A percentile compares a stretch with the other conserved stretches of the same genome.
These are phyloP conservation scores for Hydrozoanthus gracilis DNA, from an alignment of 92 coral and sea anemone species.

Conservation along the genomic window DNA sequence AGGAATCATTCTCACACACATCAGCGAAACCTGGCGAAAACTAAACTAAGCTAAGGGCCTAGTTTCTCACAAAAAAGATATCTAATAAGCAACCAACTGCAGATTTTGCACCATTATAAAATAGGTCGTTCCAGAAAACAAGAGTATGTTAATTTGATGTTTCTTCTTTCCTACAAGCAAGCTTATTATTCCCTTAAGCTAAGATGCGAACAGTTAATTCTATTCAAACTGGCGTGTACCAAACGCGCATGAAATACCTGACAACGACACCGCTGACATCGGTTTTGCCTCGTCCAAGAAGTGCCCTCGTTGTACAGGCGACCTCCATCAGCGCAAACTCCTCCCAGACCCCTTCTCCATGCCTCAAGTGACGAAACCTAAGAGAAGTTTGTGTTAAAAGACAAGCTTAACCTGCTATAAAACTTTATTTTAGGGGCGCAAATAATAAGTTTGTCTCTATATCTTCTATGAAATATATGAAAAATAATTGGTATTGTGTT, in stretches of 20 bases:
- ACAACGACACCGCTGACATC: slow-evolving; percentile 22
- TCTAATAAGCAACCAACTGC: too few species aligned
- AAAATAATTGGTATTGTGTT: too few species aligned
- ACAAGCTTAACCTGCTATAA: too few species aligned
- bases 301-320: slow-evolving; percentile 37
- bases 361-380: slow-evolving; percentile 47
- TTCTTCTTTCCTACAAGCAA: not conserved
- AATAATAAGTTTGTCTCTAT: too few species aligned
- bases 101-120: not conserved
- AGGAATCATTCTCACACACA: too few species aligned
- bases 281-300: slow-evolving; percentile 25
- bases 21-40: too few species aligned
- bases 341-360: slow-evolving; percentile 30
- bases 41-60: too few species aligned
- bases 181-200: too few species aligned
- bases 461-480: too few species aligned
- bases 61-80: too few species aligned
- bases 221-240: not conserved
- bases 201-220: too few species aligned
- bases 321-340: slow-evolving; percentile 8
- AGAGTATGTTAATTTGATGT: not conserved
- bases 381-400: not conserved
- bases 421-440: too few species aligned
- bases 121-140: not conserved
- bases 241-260: slow-evolving; percentile 1